These are phyloP conservation scores for Clostera curtula DNA, from an alignment of 2,888 invertebrate genomes.

Conservation along the genomic window DNA sequence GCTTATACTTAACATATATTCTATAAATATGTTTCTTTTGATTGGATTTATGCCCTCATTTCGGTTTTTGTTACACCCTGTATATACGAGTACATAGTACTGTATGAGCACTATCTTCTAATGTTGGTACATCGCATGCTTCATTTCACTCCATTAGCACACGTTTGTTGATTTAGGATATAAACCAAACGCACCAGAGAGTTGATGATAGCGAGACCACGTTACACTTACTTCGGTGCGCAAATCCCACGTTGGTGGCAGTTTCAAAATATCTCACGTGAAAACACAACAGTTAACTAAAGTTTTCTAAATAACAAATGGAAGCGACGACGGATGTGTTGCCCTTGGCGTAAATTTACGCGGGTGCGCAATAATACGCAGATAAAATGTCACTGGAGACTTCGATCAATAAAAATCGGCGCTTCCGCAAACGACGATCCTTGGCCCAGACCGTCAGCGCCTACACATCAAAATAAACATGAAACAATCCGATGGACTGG, in stretches of 20 bases:
- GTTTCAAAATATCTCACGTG: constrained; percentile 54
- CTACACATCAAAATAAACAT: constrained; percentile 45
- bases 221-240: constrained; percentile 39
- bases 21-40: no score
- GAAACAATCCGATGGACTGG: constrained; percentile 28
- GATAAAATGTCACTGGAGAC: constrained; percentile 41
- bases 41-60: no score
- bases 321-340: constrained; percentile 46
- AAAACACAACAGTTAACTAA: constrained; percentile 40
- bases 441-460: constrained; percentile 31
- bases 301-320: constrained; percentile 61
- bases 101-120: constrained; percentile 13
- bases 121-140: constrained; percentile 26
- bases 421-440: constrained; percentile 37
- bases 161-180: constrained; percentile 46
- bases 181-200: constrained; percentile 45
- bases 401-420: constrained; percentile 33
- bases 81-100: neutral
- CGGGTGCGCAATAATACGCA: constrained; percentile 33
- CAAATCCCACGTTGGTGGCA: constrained; percentile 44
- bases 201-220: constrained; percentile 48
- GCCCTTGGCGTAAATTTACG: constrained; percentile 42
- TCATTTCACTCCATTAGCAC: constrained; percentile 54
- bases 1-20: no score
- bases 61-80: no score